These are phyloP conservation scores for Coecobrya sp. DNA, from an alignment of 2,888 invertebrate genomes.

Conservation along the genomic window DNA sequence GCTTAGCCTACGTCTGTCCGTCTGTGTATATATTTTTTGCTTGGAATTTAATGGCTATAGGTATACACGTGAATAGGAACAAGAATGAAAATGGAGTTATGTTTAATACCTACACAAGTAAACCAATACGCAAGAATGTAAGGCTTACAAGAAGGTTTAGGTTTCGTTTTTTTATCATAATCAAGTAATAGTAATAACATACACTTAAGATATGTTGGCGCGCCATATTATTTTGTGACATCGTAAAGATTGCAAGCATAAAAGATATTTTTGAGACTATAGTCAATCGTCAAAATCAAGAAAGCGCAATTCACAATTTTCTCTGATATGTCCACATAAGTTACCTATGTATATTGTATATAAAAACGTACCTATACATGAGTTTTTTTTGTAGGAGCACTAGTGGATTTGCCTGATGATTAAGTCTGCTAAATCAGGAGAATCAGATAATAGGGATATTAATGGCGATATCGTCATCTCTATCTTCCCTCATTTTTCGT, in stretches of 20 bases:
- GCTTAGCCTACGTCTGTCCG: not conserved
- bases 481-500: not conserved
- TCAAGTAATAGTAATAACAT: too few species aligned
- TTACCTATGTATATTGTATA: not conserved
- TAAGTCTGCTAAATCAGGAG: constrained; percentile 3
- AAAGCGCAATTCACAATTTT: not conserved
- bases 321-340: too few species aligned
- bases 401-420: constrained; percentile 15
- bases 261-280: not conserved
- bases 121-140: too few species aligned
- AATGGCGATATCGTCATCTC: constrained; percentile 11
- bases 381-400: not conserved
- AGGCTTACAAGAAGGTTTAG: too few species aligned
- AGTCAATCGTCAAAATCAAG: not conserved
- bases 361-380: not conserved
- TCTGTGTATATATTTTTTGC: not conserved
- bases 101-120: too few species aligned
- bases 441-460: not conserved
- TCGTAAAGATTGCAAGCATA: not conserved
- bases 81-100: too few species aligned
- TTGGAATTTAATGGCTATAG: not conserved
- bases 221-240: too few species aligned
- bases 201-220: too few species aligned
- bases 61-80: not conserved
- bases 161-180: too few species aligned